These are phyloP conservation scores for Pycnonotus jocosus DNA, from an alignment of 2,113 vertebrate genomes.

Conservation along the genomic window DNA sequence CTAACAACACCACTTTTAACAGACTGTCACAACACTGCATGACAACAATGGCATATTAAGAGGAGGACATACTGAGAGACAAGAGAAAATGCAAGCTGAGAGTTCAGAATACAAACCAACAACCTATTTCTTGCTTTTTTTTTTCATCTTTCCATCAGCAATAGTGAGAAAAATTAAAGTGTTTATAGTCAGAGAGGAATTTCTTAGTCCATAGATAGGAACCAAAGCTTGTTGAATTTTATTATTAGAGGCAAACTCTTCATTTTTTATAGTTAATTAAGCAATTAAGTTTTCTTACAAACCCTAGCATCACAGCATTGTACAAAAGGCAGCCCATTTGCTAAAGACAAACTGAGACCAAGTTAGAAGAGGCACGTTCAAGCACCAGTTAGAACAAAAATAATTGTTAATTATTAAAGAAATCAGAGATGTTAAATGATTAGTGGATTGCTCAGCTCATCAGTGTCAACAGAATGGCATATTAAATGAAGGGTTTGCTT, in stretches of 20 bases:
- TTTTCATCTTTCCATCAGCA: constrained; percentile 31
- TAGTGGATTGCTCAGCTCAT: constrained; percentile 63
- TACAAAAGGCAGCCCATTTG: constrained; percentile 62
- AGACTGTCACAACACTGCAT: constrained; percentile 36
- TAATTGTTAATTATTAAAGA: constrained; percentile 58
- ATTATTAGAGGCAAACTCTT: constrained; percentile 74
- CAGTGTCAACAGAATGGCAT: constrained; percentile 57
- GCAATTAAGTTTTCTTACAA: constrained; percentile 41
- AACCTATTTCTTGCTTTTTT: constrained; percentile 40
- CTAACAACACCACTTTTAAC: background rate
- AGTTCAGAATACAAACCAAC: constrained; percentile 51
- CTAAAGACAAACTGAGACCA: constrained; percentile 63
- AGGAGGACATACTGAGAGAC: constrained; percentile 29
- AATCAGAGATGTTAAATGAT: constrained; percentile 80
- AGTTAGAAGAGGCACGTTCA: constrained; percentile 61
- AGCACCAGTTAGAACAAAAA: constrained; percentile 55
- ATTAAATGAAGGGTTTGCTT: constrained; percentile 81
- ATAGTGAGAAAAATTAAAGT: constrained; percentile 56
- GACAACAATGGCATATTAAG: constrained; percentile 13
- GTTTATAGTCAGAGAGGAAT: constrained; percentile 59
- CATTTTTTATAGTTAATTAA: constrained; percentile 69
- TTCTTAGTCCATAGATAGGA: constrained; percentile 45
- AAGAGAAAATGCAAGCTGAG: constrained; percentile 46
- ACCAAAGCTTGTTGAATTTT: constrained; percentile 27
- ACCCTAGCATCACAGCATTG: constrained; percentile 46